Percentiles rank a stretch among this genome's conserved stretches.
phyloP scores from a whole-genome alignment of 1,140 invertebrate species.

The Bombus sylvicola region DNA sequence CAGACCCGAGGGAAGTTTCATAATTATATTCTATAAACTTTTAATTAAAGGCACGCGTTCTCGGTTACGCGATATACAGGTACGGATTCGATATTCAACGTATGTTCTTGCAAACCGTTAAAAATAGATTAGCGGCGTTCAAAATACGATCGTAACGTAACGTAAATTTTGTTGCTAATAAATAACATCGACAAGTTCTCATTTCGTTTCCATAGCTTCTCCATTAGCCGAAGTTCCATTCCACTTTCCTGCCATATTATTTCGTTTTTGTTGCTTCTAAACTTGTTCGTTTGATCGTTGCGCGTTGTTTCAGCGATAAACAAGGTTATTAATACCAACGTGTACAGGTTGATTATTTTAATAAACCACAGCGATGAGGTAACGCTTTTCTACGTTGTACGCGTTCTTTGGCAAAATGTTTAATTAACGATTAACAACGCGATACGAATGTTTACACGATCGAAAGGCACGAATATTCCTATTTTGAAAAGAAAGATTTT shows the following conservation, averaged over 20 bases:
- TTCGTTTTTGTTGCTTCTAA: not conserved
- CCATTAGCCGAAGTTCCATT: not conserved
- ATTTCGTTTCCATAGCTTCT: not conserved
- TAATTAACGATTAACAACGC: too few species aligned
- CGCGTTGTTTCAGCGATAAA: too few species aligned
- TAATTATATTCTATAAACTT: slow-evolving; percentile 13
- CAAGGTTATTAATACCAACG: too few species aligned
- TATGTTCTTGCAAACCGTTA: not conserved
- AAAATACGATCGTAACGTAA: not conserved
- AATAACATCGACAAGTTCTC: not conserved
- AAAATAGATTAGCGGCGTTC: not conserved
- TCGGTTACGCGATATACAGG: not conserved
- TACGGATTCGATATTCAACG: not conserved
- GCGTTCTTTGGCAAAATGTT: too few species aligned
- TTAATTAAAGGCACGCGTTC: slow-evolving; percentile 5
- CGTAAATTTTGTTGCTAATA: not conserved
- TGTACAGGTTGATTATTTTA: too few species aligned
- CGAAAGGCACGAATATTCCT: too few species aligned
- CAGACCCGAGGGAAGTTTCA: not conserved
- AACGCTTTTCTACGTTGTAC: too few species aligned
- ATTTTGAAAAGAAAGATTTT: too few species aligned
- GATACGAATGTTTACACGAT: too few species aligned
- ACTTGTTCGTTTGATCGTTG: not conserved
- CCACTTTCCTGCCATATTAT: not conserved
- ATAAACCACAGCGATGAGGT: too few species aligned